phyloP scores from a whole-genome alignment of 2,113 vertebrate genomes.

The Oreochromis spilurus region DNA sequence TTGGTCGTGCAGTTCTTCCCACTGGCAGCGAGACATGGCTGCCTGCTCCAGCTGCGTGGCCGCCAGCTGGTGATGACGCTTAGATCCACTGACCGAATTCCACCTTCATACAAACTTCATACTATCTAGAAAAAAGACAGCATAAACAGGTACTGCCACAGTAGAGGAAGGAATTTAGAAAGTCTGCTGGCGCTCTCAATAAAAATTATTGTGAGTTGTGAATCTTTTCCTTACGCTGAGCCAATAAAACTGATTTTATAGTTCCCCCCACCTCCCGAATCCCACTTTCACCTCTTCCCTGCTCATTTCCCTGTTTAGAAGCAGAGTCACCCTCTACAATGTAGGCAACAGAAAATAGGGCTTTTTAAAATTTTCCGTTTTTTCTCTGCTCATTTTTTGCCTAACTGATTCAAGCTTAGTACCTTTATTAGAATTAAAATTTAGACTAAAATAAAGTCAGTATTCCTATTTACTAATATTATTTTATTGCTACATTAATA shows the following conservation, averaged over 20 bases:
- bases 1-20: neutral
- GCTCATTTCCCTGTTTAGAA: neutral
- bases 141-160: neutral
- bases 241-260: no score
- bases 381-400: rapidly evolving
- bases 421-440: neutral
- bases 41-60: neutral
- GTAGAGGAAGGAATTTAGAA: neutral
- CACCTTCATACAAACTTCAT: neutral
- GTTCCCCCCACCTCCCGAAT: neutral
- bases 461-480: neutral
- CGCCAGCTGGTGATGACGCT: neutral
- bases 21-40: neutral
- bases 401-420: neutral
- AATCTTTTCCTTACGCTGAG: no score
- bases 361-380: rapidly evolving
- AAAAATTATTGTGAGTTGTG: neutral
- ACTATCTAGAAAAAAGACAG: neutral
- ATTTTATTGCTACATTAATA: neutral
- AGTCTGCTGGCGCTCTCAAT: neutral
- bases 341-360: neutral
- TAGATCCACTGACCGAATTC: neutral
- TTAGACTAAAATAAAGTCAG: neutral
- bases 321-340: neutral
- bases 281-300: neutral